Conservation (phyloP, 2,113 vertebrate genomes). For the Rhabdomys dilectus region DNA sequence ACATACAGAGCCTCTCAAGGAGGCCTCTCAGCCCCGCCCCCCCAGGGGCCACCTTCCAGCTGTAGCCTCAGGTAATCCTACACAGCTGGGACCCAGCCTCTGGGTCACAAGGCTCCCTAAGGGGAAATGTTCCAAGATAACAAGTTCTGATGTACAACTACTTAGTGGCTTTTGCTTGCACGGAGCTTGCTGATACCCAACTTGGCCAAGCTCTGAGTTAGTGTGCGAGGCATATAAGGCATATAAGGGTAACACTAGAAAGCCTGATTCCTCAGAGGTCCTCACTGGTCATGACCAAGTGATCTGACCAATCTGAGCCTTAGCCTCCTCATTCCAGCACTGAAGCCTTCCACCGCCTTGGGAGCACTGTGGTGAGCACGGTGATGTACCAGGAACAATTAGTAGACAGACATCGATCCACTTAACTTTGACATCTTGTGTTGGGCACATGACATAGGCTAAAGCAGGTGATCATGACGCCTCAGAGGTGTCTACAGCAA, state of each 20-base stretch:
- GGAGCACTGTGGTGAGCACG: neutral
- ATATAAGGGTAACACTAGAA: neutral
- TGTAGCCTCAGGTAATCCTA: neutral
- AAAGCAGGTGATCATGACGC: slow-evolving; percentile 8
- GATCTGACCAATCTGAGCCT: neutral
- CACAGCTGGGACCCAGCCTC: neutral
- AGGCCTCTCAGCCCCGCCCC: neutral
- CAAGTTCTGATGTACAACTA: neutral
- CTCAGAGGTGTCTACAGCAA: neutral
- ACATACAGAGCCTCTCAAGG: neutral
- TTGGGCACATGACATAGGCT: neutral
- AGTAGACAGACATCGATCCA: neutral
- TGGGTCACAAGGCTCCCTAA: neutral
- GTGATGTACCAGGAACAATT: slow-evolving; percentile 12
- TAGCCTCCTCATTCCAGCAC: neutral
- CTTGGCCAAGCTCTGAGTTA: neutral
- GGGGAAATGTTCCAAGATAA: slow-evolving; percentile 21
- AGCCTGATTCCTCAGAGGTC: neutral
- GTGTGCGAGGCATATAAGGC: neutral
- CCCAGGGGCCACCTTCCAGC: neutral
- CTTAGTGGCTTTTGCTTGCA: slow-evolving; percentile 1
- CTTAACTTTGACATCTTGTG: neutral
- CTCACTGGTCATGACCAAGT: neutral
- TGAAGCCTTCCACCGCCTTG: neutral
- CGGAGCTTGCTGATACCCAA: slow-evolving; percentile 7